Evolutionary conservation across 2,888 invertebrate genomes (phyloP).

Genomic region (Apantesis nais): DNA sequence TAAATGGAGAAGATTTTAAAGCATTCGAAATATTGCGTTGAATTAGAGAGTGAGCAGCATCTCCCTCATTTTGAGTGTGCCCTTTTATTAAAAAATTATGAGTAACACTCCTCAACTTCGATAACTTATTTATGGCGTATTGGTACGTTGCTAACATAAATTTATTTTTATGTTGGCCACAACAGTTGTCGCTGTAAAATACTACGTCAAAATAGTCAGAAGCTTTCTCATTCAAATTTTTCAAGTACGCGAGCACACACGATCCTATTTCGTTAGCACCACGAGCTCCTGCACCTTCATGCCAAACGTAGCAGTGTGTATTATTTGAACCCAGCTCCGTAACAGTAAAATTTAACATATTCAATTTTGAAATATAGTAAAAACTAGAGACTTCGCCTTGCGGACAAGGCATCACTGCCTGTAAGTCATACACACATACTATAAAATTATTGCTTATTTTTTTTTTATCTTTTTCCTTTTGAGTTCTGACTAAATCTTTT

Average conservation of each 20-base stretch:
- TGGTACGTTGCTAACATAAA: constrained; percentile 25
- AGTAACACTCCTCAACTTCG: constrained; percentile 14
- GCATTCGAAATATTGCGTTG: constrained; percentile 19
- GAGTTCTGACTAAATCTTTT: too few species aligned
- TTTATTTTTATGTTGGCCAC: constrained; percentile 29
- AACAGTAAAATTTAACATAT: constrained; percentile 42
- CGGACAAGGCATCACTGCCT: constrained; percentile 40
- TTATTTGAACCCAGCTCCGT: constrained; percentile 27
- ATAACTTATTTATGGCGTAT: background rate
- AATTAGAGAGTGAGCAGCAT: constrained; percentile 21
- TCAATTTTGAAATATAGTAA: constrained; percentile 23
- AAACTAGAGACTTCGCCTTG: constrained; percentile 4
- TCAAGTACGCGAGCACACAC: constrained; percentile 16
- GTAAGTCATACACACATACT: constrained; percentile 34
- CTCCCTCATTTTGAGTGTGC: constrained; percentile 49
- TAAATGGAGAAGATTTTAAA: constrained; percentile 42
- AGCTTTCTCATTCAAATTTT: constrained; percentile 14
- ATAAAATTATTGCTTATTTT: too few species aligned
- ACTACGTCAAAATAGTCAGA: constrained; percentile 8
- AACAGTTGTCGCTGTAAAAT: constrained; percentile 3
- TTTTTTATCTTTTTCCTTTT: too few species aligned
- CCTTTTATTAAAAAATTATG: constrained; percentile 49
- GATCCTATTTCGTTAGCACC: constrained; percentile 5
- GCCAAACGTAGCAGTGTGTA: background rate
- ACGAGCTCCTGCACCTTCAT: too few species aligned